These are phyloP conservation scores for Anomalospiza imberbis DNA, from an alignment of 2,797 vertebrate species.

Conservation along the genomic window DNA sequence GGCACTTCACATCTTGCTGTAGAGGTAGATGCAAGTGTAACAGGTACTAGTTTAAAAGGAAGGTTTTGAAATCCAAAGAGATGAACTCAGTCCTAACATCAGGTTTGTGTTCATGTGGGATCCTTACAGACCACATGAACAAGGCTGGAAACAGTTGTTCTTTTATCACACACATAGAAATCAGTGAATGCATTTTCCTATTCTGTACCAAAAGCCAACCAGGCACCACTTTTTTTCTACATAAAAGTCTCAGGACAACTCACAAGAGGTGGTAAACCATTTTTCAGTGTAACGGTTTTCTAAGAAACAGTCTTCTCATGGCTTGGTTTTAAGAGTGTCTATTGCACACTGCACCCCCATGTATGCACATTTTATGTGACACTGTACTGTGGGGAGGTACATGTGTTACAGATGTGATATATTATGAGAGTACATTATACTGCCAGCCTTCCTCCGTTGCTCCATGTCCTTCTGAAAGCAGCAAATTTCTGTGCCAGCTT, in stretches of 20 bases:
- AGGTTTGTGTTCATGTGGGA: not conserved
- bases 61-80: not conserved
- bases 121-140: not conserved
- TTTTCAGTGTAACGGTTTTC: not conserved
- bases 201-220: not conserved
- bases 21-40: not conserved
- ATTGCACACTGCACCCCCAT: not conserved
- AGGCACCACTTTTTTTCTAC: not conserved
- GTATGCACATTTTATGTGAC: not conserved
- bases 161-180: not conserved
- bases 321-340: not conserved
- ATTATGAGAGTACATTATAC: not conserved
- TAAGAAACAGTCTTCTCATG: not conserved
- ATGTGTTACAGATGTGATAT: not conserved
- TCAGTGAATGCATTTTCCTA: not conserved
- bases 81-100: not conserved
- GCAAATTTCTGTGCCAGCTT: not conserved
- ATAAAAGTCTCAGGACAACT: not conserved
- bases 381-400: not conserved
- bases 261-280: not conserved
- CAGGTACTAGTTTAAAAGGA: not conserved
- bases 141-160: not conserved
- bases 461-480: not conserved
- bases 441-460: not conserved
- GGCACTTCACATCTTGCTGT: not conserved